A percentile compares a stretch with the other conserved stretches of the same genome.
These are phyloP conservation scores for Cetoscarus ocellatus DNA, from an alignment of 2,797 vertebrate genomes.

Conservation along the genomic window DNA sequence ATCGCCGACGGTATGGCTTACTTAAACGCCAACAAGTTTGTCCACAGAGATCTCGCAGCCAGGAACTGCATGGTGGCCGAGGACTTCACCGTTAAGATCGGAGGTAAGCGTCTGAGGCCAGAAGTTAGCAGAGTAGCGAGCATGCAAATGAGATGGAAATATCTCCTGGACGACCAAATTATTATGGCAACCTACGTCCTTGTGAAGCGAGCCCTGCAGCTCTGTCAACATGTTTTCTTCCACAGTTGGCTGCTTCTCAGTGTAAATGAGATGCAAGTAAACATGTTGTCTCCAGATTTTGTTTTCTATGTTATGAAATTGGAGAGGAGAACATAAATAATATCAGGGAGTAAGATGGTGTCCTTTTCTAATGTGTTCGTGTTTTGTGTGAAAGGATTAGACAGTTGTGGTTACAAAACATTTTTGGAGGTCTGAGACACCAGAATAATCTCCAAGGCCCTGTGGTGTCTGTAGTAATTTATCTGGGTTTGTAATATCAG, in stretches of 20 bases:
- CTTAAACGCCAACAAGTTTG: conserved; percentile 99
- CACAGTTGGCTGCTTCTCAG: not conserved
- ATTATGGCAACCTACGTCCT: not conserved
- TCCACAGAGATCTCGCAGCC: conserved; percentile 96
- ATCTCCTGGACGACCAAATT: not conserved
- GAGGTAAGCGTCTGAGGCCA: conserved; percentile 83
- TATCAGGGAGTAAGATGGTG: too few species aligned
- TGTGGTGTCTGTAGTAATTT: conserved; percentile 4
- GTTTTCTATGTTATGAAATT: too few species aligned
- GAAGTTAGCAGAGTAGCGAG: not conserved
- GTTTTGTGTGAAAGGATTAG: too few species aligned
- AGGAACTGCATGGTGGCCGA: conserved; percentile 99
- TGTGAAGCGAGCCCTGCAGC: not conserved
- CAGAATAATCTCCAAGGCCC: not conserved
- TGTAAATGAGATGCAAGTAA: not conserved
- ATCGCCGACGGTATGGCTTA: conserved; percentile 98
- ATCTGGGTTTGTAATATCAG: conserved; percentile 1
- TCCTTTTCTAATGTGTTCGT: too few species aligned
- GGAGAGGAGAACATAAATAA: too few species aligned
- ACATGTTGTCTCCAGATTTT: not conserved
- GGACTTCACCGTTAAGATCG: conserved; percentile 97
- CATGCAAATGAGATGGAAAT: not conserved
- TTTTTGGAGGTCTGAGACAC: conserved; percentile 13
- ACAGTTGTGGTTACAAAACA: not conserved
- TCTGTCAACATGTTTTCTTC: conserved; percentile 5